Conservation (phyloP, 92 coral and sea anemone genomes). For the Palythoa heliodiscus region DNA sequence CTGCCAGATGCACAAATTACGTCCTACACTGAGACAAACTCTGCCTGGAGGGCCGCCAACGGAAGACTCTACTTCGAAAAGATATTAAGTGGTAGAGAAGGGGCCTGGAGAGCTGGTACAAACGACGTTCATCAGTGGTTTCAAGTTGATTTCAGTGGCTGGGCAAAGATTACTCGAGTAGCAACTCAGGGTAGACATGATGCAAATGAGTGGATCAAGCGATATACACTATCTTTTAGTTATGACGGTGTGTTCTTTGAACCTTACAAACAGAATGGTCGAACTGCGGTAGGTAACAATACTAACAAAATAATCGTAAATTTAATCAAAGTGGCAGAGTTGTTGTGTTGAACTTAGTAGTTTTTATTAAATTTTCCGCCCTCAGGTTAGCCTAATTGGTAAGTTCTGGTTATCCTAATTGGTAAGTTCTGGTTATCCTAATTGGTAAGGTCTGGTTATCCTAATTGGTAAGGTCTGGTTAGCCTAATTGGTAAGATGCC, state of each 20-base stretch:
- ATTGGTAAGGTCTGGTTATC: too few species aligned
- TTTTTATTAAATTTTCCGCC: too few species aligned
- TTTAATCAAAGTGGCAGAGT: too few species aligned
- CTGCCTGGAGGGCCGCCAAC: constrained; percentile 31
- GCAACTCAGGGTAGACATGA: constrained; percentile 24
- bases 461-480: too few species aligned
- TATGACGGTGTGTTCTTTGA: constrained; percentile 31
- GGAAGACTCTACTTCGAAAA: constrained; percentile 33
- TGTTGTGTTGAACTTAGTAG: too few species aligned
- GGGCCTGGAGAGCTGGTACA: constrained; percentile 20
- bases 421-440: too few species aligned
- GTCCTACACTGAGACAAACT: constrained; percentile 29
- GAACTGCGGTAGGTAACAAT: constrained; percentile 31
- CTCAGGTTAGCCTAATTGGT: too few species aligned
- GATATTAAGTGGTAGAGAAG: not conserved
- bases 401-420: too few species aligned
- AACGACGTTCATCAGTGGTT: constrained; percentile 31
- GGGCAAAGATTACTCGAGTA: constrained; percentile 15
- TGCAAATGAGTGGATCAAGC: constrained; percentile 20
- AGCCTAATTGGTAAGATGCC: too few species aligned
- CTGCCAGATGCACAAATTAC: constrained; percentile 36
- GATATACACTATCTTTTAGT: not conserved
- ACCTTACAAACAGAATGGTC: constrained; percentile 27
- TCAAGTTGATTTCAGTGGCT: constrained; percentile 25
- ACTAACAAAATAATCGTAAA: too few species aligned